These are phyloP conservation scores for Troglohyphantes excavatus DNA, from an alignment of 2,888 invertebrate genomes.

Conservation along the genomic window DNA sequence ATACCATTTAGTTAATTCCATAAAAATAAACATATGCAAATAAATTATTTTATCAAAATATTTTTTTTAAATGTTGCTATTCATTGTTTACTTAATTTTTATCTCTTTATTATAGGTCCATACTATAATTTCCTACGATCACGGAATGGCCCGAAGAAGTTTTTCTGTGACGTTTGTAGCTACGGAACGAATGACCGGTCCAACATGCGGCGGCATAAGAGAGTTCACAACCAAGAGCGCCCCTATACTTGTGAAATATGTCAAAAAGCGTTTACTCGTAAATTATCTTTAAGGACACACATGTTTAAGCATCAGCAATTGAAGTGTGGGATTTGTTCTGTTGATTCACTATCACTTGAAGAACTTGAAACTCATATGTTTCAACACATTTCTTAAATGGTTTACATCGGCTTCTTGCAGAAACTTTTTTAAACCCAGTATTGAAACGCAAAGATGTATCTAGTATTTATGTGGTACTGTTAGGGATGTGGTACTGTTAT, in stretches of 20 bases:
- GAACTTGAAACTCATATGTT: background rate
- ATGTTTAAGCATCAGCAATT: background rate
- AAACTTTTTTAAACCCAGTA: too few species aligned
- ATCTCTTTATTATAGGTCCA: background rate
- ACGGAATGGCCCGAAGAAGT: background rate
- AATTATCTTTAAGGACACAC: background rate
- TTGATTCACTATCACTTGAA: background rate
- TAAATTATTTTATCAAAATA: too few species aligned
- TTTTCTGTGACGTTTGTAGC: background rate
- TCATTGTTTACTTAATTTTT: too few species aligned
- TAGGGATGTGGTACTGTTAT: too few species aligned
- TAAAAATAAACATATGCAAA: too few species aligned
- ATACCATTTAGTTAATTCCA: too few species aligned
- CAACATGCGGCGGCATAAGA: background rate
- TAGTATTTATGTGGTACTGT: too few species aligned
- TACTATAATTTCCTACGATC: background rate
- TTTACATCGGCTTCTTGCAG: too few species aligned
- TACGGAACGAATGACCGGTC: background rate
- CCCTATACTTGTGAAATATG: background rate
- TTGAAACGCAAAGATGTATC: too few species aligned
- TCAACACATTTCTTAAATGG: background rate
- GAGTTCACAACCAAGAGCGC: background rate
- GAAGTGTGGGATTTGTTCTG: background rate
- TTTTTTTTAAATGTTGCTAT: too few species aligned
- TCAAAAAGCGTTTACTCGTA: background rate